A percentile compares a stretch with the other conserved stretches of the same genome.
Evolutionary conservation across 2,797 vertebrate genomes (phyloP).

Genomic region (Balearica regulorum): DNA sequence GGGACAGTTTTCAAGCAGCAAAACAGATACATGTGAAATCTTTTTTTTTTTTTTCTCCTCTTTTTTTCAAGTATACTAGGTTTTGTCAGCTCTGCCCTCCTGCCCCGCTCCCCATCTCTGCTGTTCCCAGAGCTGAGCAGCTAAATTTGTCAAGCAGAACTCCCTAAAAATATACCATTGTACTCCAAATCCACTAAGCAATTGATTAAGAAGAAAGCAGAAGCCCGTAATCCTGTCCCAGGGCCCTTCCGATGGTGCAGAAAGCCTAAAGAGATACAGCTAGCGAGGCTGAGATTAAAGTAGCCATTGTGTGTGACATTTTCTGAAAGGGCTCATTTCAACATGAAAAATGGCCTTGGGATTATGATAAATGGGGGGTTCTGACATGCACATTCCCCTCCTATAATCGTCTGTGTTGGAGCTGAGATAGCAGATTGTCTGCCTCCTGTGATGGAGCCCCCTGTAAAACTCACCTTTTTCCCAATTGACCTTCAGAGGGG

Average conservation of each 20-base stretch:
- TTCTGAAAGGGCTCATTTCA: slow-evolving; percentile 83
- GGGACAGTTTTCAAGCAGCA: slow-evolving; percentile 40
- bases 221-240: slow-evolving; percentile 72
- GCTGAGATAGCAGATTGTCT: slow-evolving; percentile 72
- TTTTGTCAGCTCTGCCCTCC: not conserved
- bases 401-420: slow-evolving; percentile 75
- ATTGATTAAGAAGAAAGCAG: slow-evolving; percentile 59
- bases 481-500: slow-evolving; percentile 79
- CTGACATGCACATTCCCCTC: slow-evolving; percentile 77
- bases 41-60: not conserved
- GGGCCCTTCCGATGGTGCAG: slow-evolving; percentile 25
- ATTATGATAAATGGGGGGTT: slow-evolving; percentile 85
- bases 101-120: not conserved
- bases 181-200: slow-evolving; percentile 2
- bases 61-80: not conserved
- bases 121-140: not conserved
- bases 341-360: slow-evolving; percentile 82
- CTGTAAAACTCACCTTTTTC: slow-evolving; percentile 82
- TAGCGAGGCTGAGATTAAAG: slow-evolving; percentile 80
- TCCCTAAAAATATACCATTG: not conserved
- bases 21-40: not conserved
- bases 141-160: not conserved
- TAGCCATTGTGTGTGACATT: slow-evolving; percentile 80
- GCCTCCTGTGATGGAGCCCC: slow-evolving; percentile 67
- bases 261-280: slow-evolving; percentile 64